Evolutionary conservation across 2,888 invertebrate genomes (phyloP), one percentile per base, ranked within the genome.

Genomic region (Mimachlamys varia): DNA sequence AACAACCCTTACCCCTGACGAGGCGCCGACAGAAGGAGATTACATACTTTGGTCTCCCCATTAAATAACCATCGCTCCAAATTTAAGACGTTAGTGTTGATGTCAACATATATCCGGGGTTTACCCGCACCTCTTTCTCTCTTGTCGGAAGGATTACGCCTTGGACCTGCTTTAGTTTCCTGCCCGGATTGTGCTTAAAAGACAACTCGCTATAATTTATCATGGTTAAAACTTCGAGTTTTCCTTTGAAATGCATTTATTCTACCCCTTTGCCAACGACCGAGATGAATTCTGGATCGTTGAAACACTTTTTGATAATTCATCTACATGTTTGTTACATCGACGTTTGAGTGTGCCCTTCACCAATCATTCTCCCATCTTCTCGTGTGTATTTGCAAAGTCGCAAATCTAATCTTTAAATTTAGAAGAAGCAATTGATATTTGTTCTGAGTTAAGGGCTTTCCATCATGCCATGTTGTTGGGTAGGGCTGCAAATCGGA

Each of bases 361-460:
- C 76, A 76, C 33, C 76, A 76, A 27, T 76, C 76, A 10, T 33
- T 58, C 22, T 58, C 58, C 19, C 22, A 58, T 58, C 58, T 58
- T 76, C 76, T 76, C 27, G 27, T 76, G 76, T 27, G 27, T 76
- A 76, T 76, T 76, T 33, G 76, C 76, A 76, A 76, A 76, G 33
- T 76, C 76, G 4, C 33, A 7, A 76, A 76, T 76, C 76, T 76
- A 76, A 76, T 76, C 27, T 76, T 76, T 76, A 76, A 76, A 76
- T 76, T 27, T 13, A 76, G 76, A 76, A 76, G 76, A 76, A 76
- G 76, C 76, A 76, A 76, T 76, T 76, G 76, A 33, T 76, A 76
- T 33, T 76, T 76, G 27, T 76, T 33, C 76, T 76, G 7, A 10
- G 10, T 22, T 1, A 27, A 44, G 44, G 4, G 17, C 33, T 33